Conservation (phyloP, 2,888 invertebrate genomes). For the Cryptophagus acutangulus region DNA sequence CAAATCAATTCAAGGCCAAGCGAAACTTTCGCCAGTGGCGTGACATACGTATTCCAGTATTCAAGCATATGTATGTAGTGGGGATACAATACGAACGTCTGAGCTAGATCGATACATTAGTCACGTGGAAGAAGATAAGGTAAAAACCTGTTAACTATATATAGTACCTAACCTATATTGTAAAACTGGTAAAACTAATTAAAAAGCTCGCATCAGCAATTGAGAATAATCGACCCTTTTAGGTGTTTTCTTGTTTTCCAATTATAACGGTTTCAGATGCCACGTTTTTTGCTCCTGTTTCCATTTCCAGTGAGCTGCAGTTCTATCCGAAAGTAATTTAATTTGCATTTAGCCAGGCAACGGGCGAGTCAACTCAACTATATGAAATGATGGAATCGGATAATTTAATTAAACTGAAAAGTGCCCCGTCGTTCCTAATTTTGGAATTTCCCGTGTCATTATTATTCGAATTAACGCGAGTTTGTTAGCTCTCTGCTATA, state of each 20-base stretch:
- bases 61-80: too few relatives aligned
- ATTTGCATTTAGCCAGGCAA: conserved; percentile 30
- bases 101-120: too few relatives aligned
- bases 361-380: conserved; percentile 24
- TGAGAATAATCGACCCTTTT: conserved; percentile 18
- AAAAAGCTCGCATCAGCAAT: conserved; percentile 15
- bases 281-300: conserved; percentile 14
- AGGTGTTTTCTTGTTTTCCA: conserved; percentile 21
- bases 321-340: conserved; percentile 24
- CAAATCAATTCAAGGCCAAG: too few relatives aligned
- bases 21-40: too few relatives aligned
- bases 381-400: conserved; percentile 34
- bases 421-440: conserved; percentile 30
- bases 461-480: conserved; percentile 28
- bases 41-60: too few relatives aligned
- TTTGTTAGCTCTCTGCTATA: conserved; percentile 19
- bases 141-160: too few relatives aligned
- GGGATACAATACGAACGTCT: too few relatives aligned
- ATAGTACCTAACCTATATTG: background rate
- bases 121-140: too few relatives aligned
- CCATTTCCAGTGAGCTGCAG: conserved; percentile 12
- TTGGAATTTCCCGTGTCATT: conserved; percentile 28
- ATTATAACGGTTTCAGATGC: conserved; percentile 20
- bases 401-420: conserved; percentile 38
- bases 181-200: conserved; percentile 16